Evolutionary conservation across 2,113 vertebrate genomes (phyloP), one percentile per base, ranked within the genome.

Genomic region (Sinocyclocheilus anophthalmus): DNA sequence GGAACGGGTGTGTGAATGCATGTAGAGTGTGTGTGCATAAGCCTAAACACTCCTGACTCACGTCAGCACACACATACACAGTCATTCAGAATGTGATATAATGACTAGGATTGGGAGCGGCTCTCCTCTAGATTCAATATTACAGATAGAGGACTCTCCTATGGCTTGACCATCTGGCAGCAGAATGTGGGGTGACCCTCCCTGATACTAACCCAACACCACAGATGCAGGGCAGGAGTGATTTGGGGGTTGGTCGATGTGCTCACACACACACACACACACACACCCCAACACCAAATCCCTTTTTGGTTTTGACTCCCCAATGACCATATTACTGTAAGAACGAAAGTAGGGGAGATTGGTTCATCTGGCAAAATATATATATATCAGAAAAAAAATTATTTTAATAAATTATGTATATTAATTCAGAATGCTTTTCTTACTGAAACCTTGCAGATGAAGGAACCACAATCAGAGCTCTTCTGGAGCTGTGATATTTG

Each of bases 81-180:
- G 3, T 76, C 33, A 13, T 59, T 55, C 45, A 11, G 33, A 16
- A 78, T 57, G 76, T 26, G 12, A 3, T 55, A 13, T 59, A 61
- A 61, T 61, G 53, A 16, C 7, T 9, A 42, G 77, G 12, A 61
- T 7, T 61, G 61, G 42, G 18, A 65, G 39, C 18, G 83, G 42
- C 14, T 45, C 53, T 42, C 30, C 53, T 30, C 22, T 42, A 37
- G 37, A 42, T 76, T 76, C 70, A 84, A 4, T 65, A 67, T 85
- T 50, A 78, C 12, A 85, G 75, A 77, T 11, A 53, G 24, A 53
- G 37, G 72, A 13, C 26, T 85, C 59, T 65, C 42, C 73, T 85
- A 48, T 53, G n/a, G 73, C 45, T 78, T 70, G 63, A 20, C 84
- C 84, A 85, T 85, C 76, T 85, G 84, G 84, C 61, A 53, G 26